A percentile compares a stretch with the other conserved stretches of the same genome.
Evolutionary conservation across 2,113 vertebrate genomes (phyloP).

Genomic region (Promerops cafer): DNA sequence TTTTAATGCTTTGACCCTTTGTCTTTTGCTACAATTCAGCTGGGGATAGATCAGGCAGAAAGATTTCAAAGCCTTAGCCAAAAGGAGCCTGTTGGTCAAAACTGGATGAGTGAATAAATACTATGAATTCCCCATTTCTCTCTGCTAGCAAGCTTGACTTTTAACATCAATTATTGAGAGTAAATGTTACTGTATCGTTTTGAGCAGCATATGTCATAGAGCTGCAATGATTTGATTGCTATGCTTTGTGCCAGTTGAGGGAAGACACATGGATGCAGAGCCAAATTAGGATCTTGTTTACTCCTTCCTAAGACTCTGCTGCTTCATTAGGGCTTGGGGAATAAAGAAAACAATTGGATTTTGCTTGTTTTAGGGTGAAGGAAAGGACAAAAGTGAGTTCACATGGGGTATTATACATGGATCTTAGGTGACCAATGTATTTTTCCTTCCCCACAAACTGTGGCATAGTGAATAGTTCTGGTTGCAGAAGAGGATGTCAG

Average conservation of each 20-base stretch:
- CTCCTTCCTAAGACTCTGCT: neutral
- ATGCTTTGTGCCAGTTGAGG: neutral
- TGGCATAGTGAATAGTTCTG: neutral
- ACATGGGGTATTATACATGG: neutral
- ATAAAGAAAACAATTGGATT: neutral
- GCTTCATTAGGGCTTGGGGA: neutral
- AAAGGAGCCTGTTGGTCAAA: neutral
- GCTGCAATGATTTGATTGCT: neutral
- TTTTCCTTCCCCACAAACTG: neutral
- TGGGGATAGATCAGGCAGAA: neutral
- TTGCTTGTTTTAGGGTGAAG: neutral
- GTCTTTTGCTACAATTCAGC: neutral
- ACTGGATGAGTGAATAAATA: neutral
- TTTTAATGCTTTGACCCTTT: neutral
- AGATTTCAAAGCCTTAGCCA: neutral
- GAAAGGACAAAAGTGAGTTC: neutral
- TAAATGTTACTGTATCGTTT: slow-evolving; percentile 1
- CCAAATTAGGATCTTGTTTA: neutral
- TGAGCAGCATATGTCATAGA: neutral
- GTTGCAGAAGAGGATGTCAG: neutral
- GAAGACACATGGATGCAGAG: neutral
- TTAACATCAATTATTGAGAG: neutral
- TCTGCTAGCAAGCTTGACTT: neutral
- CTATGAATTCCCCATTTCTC: neutral
- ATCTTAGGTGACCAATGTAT: neutral